phyloP scores from a whole-genome alignment of 2,888 invertebrate species.

The Eupithecia exiguata region DNA sequence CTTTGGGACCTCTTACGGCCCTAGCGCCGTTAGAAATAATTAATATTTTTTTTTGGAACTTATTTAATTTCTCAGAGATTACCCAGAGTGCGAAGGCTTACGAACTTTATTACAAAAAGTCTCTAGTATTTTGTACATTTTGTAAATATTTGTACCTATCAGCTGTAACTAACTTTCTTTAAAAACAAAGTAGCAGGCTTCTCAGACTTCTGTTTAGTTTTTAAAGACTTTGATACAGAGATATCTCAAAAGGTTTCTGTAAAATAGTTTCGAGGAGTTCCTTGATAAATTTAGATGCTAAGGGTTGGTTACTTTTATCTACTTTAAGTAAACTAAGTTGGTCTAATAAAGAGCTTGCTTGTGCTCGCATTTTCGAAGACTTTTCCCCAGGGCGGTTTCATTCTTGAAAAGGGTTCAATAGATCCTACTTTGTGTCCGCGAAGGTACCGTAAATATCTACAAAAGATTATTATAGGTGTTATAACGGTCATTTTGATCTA shows the following conservation, averaged over 20 bases:
- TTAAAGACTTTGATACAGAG: background rate
- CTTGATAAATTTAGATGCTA: background rate
- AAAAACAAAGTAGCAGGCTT: background rate
- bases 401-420: slow-evolving; percentile 52
- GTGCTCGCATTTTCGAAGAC: slow-evolving; percentile 46
- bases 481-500: slow-evolving; percentile 2
- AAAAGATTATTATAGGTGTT: slow-evolving; percentile 7
- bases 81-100: too few relatives aligned
- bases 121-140: too few relatives aligned
- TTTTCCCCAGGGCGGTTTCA: slow-evolving; percentile 49
- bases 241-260: background rate
- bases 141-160: background rate
- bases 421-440: slow-evolving; percentile 21
- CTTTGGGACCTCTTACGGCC: too few relatives aligned
- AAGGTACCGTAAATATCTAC: slow-evolving; percentile 13
- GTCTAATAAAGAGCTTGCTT: slow-evolving; percentile 48
- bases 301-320: background rate
- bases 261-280: background rate
- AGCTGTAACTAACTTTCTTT: background rate
- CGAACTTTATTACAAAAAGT: too few relatives aligned
- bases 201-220: background rate
- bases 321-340: background rate
- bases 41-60: too few relatives aligned
- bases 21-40: too few relatives aligned
- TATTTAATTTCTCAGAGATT: too few relatives aligned